phyloP scores from a whole-genome alignment of 1,140 invertebrate species.

The Apis florea region DNA sequence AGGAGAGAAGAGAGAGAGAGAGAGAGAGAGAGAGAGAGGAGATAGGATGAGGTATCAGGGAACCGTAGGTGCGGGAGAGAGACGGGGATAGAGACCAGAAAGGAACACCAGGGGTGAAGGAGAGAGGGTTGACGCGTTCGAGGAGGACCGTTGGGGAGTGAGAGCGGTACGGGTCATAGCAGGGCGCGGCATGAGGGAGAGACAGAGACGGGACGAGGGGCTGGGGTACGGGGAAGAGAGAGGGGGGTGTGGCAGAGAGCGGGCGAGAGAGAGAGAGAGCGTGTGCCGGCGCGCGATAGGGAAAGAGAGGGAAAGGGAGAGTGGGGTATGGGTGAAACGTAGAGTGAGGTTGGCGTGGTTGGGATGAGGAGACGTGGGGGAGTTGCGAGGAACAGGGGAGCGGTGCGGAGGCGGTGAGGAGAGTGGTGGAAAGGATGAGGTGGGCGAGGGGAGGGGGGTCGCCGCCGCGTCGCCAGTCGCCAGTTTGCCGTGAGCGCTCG shows the following conservation, averaged over 20 bases:
- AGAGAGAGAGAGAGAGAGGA: conserved; percentile 31
- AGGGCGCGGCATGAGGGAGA: conserved; percentile 49
- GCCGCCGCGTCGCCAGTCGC: conserved; percentile 77
- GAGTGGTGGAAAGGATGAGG: conserved; percentile 68
- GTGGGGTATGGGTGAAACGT: conserved; percentile 59
- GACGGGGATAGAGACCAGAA: conserved; percentile 29
- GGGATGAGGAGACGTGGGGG: conserved; percentile 51
- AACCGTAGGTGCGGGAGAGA: neutral
- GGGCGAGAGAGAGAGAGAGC: conserved; percentile 52
- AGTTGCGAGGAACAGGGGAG: conserved; percentile 37
- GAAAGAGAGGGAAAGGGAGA: conserved; percentile 49
- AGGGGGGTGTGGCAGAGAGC: conserved; percentile 50
- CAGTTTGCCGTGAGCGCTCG: conserved; percentile 79
- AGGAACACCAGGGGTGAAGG: conserved; percentile 52
- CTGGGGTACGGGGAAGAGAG: neutral
- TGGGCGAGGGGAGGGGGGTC: conserved; percentile 66
- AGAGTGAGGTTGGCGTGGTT: conserved; percentile 56
- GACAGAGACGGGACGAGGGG: conserved; percentile 29
- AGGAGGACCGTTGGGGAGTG: conserved; percentile 63
- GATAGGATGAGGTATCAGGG: neutral
- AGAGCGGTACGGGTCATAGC: conserved; percentile 58
- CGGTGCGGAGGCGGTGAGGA: conserved; percentile 70
- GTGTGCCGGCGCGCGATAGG: conserved; percentile 38
- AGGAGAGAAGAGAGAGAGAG: conserved; percentile 15
- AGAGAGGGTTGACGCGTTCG: conserved; percentile 60